phyloP scores from a whole-genome alignment of 2,113 vertebrate genomes.

The Ifrita kowaldi region DNA sequence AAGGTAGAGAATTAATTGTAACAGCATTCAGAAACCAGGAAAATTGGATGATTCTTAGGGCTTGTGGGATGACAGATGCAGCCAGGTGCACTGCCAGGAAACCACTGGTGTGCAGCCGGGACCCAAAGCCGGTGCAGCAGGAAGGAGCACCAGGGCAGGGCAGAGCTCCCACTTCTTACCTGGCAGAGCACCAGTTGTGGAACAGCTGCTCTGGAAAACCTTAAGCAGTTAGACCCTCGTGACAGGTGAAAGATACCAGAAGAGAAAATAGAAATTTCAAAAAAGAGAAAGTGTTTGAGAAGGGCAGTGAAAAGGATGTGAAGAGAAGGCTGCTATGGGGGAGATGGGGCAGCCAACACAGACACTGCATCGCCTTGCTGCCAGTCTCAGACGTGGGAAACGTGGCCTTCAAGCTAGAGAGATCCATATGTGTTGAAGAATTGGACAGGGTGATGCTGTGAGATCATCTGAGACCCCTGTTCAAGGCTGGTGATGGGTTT shows the following conservation, averaged over 20 bases:
- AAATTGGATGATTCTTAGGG: conserved; percentile 16
- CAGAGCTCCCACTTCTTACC: background rate
- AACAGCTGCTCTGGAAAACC: background rate
- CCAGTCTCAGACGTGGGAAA: background rate
- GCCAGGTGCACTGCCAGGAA: conserved; percentile 9
- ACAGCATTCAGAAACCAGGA: background rate
- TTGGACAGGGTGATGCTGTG: background rate
- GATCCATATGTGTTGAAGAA: background rate
- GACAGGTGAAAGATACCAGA: background rate
- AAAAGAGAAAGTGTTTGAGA: background rate
- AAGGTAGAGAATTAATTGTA: conserved; percentile 17
- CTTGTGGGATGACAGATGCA: conserved; percentile 1
- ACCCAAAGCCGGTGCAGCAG: background rate
- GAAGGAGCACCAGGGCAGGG: background rate
- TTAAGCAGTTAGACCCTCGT: background rate
- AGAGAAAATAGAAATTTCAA: background rate
- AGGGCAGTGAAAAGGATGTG: accelerated
- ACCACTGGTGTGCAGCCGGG: background rate
- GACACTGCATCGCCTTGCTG: background rate
- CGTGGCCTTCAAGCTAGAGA: background rate
- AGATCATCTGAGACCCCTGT: background rate
- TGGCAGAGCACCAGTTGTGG: background rate
- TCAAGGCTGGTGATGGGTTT: background rate
- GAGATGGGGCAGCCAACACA: background rate
- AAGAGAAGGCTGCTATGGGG: background rate